Percentiles rank a stretch among this genome's conserved stretches.
These are phyloP conservation scores for Strongylocentrotus purpuratus DNA, from an alignment of 35 echinoderm and acorn worm species.

Conservation along the genomic window DNA sequence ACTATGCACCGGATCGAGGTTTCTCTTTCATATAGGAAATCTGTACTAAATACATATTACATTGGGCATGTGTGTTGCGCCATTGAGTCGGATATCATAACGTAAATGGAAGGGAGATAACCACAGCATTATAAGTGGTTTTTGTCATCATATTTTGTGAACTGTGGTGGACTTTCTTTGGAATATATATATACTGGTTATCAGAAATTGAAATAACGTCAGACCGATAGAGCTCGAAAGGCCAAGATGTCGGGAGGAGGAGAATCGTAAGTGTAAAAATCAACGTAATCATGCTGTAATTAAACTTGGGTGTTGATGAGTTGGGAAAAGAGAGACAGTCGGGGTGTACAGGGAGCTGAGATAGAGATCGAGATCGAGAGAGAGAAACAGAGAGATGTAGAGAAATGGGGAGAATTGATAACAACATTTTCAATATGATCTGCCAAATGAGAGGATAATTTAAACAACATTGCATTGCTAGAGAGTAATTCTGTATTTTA, in stretches of 20 bases:
- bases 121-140: not conserved
- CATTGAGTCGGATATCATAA: not conserved
- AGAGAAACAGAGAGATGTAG: not conserved
- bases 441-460: too few species aligned
- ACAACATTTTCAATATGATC: not conserved
- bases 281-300: not conserved
- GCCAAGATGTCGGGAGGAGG: slow-evolving; percentile 70
- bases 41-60: not conserved
- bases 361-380: too few species aligned
- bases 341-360: too few species aligned
- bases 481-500: too few species aligned
- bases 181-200: not conserved
- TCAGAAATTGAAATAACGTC: not conserved
- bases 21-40: not conserved
- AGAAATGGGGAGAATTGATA: not conserved
- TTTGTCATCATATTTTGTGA: not conserved
- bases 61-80: not conserved
- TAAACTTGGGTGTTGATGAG: not conserved
- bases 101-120: not conserved
- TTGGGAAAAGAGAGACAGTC: not conserved
- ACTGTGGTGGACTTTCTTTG: not conserved
- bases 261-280: slow-evolving; percentile 70
- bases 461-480: too few species aligned
- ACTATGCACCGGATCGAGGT: not conserved
- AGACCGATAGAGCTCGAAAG: not conserved